Evolutionary conservation across 1,140 invertebrate species (phyloP).

Genomic region (Drosophila pallidifrons): DNA sequence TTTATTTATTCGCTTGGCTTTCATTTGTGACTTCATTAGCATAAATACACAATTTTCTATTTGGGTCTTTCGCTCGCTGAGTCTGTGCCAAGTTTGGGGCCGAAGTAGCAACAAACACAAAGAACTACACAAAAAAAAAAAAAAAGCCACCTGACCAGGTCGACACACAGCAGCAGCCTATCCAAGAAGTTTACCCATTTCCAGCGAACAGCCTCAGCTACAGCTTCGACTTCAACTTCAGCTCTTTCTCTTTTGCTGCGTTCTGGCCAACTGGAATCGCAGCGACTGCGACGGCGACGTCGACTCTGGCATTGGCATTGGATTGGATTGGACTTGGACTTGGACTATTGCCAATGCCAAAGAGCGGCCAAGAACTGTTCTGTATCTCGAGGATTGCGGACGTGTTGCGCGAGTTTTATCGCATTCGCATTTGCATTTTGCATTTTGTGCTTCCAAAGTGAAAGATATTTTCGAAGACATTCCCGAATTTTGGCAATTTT

Average conservation of each 20-base stretch:
- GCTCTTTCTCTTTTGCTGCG: slow-evolving; percentile 5
- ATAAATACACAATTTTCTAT: slow-evolving; percentile 43
- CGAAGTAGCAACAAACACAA: neutral
- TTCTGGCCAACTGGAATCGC: neutral
- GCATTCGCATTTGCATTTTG: neutral
- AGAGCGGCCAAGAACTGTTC: slow-evolving; percentile 49
- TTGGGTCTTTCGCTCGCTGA: slow-evolving; percentile 8
- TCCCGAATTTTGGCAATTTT: too few relatives aligned
- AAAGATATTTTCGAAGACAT: neutral
- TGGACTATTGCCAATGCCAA: slow-evolving; percentile 27
- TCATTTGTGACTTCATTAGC: slow-evolving; percentile 48
- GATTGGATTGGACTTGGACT: slow-evolving; percentile 13
- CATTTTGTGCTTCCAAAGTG: neutral
- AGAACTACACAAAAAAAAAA: neutral
- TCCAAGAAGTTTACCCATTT: slow-evolving; percentile 31
- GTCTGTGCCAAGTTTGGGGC: slow-evolving; percentile 31
- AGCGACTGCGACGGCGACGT: too few relatives aligned
- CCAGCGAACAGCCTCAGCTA: slow-evolving; percentile 8
- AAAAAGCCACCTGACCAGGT: slow-evolving; percentile 50
- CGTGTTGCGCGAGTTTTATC: slow-evolving; percentile 27
- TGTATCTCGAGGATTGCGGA: slow-evolving; percentile 52
- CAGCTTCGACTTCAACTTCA: slow-evolving; percentile 8
- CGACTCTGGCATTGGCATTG: neutral
- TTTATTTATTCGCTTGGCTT: slow-evolving; percentile 27
- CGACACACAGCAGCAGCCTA: slow-evolving; percentile 17